Percentiles rank a stretch among this genome's conserved stretches.
Conservation (phyloP, 2,113 vertebrate species). For the Atherinomorus stipes region DNA sequence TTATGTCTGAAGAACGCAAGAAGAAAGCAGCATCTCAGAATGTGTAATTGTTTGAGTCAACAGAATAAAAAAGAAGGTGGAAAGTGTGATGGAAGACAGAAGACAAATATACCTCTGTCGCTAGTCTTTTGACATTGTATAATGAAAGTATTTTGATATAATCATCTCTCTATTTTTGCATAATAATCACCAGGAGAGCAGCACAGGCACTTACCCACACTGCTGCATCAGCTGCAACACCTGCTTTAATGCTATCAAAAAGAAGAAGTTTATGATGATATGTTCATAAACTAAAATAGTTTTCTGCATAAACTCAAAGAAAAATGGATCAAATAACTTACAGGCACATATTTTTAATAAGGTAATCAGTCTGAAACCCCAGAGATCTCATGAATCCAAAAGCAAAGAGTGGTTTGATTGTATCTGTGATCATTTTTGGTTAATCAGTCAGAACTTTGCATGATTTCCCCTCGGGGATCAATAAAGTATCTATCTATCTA, state of each 20-base stretch:
- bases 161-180: not conserved
- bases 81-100: slow-evolving; percentile 22
- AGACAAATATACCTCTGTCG: slow-evolving; percentile 7
- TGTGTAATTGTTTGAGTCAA: slow-evolving; percentile 32
- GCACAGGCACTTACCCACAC: not conserved
- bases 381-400: too few species aligned
- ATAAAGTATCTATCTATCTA: too few species aligned
- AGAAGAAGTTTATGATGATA: not conserved
- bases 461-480: too few species aligned
- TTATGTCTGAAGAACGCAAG: slow-evolving; percentile 10
- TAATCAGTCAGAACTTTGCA: too few species aligned
- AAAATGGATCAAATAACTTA: too few species aligned
- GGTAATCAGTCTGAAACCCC: too few species aligned
- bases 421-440: too few species aligned
- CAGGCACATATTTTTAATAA: too few species aligned
- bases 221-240: not conserved
- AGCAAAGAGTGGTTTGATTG: too few species aligned
- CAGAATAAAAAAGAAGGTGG: slow-evolving; percentile 7
- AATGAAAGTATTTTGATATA: not conserved
- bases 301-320: too few species aligned
- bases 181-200: not conserved
- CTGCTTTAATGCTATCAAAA: not conserved
- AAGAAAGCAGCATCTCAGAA: slow-evolving; percentile 8
- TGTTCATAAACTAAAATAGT: not conserved
- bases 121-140: not conserved